Conservation (phyloP, 2,888 invertebrate genomes). For the Cataglyphis livida region DNA sequence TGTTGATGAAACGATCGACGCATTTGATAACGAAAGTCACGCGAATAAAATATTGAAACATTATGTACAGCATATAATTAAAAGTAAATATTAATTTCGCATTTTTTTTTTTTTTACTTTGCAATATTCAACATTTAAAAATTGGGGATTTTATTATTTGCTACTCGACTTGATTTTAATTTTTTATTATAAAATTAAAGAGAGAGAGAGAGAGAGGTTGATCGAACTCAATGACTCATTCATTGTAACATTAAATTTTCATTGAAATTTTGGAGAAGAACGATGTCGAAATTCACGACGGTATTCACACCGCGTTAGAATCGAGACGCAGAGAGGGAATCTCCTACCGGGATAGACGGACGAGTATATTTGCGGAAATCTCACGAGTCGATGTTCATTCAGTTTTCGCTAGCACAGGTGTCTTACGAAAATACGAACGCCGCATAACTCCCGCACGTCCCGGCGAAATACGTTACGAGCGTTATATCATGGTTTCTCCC, state of each 20-base stretch:
- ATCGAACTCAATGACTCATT: neutral
- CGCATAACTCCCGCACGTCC: neutral
- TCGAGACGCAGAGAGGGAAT: neutral
- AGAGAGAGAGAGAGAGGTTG: neutral
- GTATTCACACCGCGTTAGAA: neutral
- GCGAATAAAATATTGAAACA: conserved; percentile 8
- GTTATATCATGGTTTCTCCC: conserved; percentile 1
- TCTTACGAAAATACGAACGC: conserved; percentile 27
- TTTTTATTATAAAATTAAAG: neutral
- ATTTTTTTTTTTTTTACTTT: neutral
- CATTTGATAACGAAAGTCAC: neutral
- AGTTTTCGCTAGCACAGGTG: conserved; percentile 31
- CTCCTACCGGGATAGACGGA: neutral
- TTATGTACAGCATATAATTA: neutral
- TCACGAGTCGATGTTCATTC: conserved; percentile 20
- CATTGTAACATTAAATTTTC: neutral
- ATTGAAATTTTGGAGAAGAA: neutral
- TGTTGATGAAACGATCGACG: neutral
- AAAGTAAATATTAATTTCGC: neutral
- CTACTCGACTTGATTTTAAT: neutral
- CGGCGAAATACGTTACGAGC: conserved; percentile 1
- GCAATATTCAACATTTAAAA: neutral
- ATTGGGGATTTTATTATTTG: neutral
- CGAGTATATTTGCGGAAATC: conserved; percentile 39
- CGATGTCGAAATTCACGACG: neutral